Base-by-base conservation (phyloP, 92 coral and sea anemone genomes). In the Porites evermanni region DNA sequence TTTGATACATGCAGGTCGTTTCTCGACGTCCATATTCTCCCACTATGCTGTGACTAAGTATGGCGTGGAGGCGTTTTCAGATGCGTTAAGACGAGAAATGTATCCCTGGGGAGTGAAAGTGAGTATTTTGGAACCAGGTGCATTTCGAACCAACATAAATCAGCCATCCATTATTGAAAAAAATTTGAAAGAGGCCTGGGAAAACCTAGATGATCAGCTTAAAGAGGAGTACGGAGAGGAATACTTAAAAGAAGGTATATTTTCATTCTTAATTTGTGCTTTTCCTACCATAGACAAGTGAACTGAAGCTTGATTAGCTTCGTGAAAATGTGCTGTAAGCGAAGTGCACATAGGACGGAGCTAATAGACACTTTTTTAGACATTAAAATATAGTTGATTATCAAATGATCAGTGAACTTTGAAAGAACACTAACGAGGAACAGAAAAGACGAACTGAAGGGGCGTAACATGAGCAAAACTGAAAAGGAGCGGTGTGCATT, bases 41-140 rank as follows among this genome's bases (percentile, higher is more conserved):
- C 77, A 88, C 12, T 92, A 92, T 47, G 79, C 82, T 63, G 53
- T 81, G 21, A 69, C 74, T 59, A 92, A 92, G 16, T 92, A 79
- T 72, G 94, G 90, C 17, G 92, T 92, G 21, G 94, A 92, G 69
- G 94, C 90, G 54, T 92, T 92, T 56, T 88, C 92, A 3, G 94
- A 92, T 75, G 94, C 94, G 4, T 64, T 92, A 65, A 90, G 94
- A 59, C 67, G 67, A 63, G 67, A 56, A 56, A 56, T 56, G 61
- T 11, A 56, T 56, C 61, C 61, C 61, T 81, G 89, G 82, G 93
- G 91, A 5, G 91, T 89, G 20, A 52, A 83, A 2, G 93, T 92
- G 56, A 93, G 90, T 60, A 84, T 78, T 7, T 85, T 92, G 67
- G 95, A 89, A 64, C 95, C 95, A 67, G 95, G 95, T 8, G 83